Conservation (phyloP, 2,888 invertebrate species). For the Cecidostiba fungosa region DNA sequence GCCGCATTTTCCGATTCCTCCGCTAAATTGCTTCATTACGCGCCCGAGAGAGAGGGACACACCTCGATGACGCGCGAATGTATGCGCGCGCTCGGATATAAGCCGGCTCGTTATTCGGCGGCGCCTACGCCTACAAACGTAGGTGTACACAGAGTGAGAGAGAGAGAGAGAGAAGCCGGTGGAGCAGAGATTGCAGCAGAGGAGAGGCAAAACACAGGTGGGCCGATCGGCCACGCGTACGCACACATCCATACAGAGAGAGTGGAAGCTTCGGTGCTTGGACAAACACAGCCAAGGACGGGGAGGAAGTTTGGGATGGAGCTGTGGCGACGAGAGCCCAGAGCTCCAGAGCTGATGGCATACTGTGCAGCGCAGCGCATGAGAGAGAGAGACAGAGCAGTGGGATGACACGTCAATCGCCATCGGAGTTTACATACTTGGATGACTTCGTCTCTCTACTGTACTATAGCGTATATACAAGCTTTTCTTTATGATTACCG, state of each 20-base stretch:
- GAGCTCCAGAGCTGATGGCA: neutral
- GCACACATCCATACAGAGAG: neutral
- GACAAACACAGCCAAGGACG: constrained; percentile 51
- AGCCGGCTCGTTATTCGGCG: constrained; percentile 71
- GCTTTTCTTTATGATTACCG: neutral
- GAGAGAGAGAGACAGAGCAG: constrained; percentile 50
- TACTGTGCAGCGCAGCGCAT: neutral
- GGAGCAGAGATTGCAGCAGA: constrained; percentile 32
- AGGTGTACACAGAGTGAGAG: constrained; percentile 13
- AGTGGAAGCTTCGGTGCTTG: constrained; percentile 23
- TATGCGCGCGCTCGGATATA: constrained; percentile 59
- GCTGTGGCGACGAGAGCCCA: constrained; percentile 10
- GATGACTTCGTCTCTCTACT: constrained; percentile 55
- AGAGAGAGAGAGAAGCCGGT: constrained; percentile 2
- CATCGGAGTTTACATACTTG: constrained; percentile 66
- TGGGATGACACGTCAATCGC: constrained; percentile 68
- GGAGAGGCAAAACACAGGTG: constrained; percentile 52
- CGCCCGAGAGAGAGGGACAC: constrained; percentile 62
- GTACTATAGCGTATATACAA: too few relatives aligned
- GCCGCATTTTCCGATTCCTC: constrained; percentile 61
- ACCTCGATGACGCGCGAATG: constrained; percentile 67
- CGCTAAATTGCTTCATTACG: constrained; percentile 75
- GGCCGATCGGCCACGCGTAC: constrained; percentile 29
- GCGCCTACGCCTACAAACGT: constrained; percentile 21
- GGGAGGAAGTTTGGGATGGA: constrained; percentile 38